Evolutionary conservation across 2,888 invertebrate species (phyloP), one percentile per base, ranked within the genome.

Genomic region (Brenthis daphne): DNA sequence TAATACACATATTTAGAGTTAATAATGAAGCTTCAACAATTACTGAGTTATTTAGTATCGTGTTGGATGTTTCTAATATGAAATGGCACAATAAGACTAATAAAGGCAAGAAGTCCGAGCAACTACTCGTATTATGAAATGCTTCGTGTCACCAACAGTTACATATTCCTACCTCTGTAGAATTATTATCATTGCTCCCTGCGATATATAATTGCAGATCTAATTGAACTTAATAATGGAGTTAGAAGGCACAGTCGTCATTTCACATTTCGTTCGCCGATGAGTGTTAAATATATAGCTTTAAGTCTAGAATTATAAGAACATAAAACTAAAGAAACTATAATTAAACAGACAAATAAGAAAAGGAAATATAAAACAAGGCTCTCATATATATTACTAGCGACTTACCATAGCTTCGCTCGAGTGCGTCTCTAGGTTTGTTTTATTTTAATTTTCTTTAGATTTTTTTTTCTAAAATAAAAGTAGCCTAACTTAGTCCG

Each of bases 161-260:
- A 65, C 24, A n/a, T 63, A 57, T 57, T 55, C 14, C 58, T 60
- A 56, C 57, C 37, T 33, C 50, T 56, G n/a, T 16, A 56, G 50
- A 68, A 68, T 68, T 53, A 68, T 68, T 54, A 65, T 53, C 16
- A 57, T 68, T 65, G 55, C 50, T 48, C 50, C 58, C 56, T 48
- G 56, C 47, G 55, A 55, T 64, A 55, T 47, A 64, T 65, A 61
- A 57, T 63, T 58, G 24, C 47, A 24, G 60, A 64, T 16, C 48
- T 68, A 71, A 71, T 68, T 64, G 64, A 64, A 60, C 66, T 60
- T 68, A 71, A 68, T 64, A 68, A 68, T 65, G 56, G 33, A 65
- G 51, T 61, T 56, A 50, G 54, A 68, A 43, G 16, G 29, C 29
- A 37, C 64, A 55, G 33, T 56, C 58, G 58, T 51, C 48, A 58